Evolutionary conservation across 53 echinoderm and acorn worm species (phyloP).

Genomic region (Glandiceps talaboti): DNA sequence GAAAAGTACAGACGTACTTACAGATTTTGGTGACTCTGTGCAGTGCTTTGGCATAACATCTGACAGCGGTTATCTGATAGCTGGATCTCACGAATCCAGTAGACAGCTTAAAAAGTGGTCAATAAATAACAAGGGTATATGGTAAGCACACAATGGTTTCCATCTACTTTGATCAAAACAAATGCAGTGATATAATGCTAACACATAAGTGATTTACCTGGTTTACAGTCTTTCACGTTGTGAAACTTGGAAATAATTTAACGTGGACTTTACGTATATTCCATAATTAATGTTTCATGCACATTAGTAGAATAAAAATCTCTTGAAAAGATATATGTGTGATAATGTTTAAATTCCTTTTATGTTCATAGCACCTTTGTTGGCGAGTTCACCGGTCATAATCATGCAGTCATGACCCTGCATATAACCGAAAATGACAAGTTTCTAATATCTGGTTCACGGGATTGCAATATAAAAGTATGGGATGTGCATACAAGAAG

Average conservation of each 20-base stretch:
- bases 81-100: conserved; percentile 36
- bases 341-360: no score
- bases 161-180: no score
- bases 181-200: no score
- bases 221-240: no score
- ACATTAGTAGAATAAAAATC: no score
- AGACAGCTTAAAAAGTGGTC: conserved; percentile 59
- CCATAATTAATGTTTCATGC: no score
- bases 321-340: no score
- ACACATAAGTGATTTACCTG: no score
- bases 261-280: no score
- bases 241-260: no score
- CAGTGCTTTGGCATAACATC: conserved; percentile 42
- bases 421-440: conserved; percentile 45
- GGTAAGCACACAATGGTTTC: no score
- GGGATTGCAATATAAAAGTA: conserved; percentile 78
- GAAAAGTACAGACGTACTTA: conserved; percentile 29
- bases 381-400: conserved; percentile 42
- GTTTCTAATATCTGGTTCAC: conserved; percentile 62
- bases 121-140: background rate
- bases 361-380: no score
- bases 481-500: conserved; percentile 37
- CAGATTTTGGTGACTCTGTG: conserved; percentile 28
- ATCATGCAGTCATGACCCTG: conserved; percentile 65
- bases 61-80: conserved; percentile 23